Evolutionary conservation across 2,888 invertebrate genomes (phyloP), one percentile per base, ranked within the genome.

Genomic region (Stenichneumon culpator): DNA sequence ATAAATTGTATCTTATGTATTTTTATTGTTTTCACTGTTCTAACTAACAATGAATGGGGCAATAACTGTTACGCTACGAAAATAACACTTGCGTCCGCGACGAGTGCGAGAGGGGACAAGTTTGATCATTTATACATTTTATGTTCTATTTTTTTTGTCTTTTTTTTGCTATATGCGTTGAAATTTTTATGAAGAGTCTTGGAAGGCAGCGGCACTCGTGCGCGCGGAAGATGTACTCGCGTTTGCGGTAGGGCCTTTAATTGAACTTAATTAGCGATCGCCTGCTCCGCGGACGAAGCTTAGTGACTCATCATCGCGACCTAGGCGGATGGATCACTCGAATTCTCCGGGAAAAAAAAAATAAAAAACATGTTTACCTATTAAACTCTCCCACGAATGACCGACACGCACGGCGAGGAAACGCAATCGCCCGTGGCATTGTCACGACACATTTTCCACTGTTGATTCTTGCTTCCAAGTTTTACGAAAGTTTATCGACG

Each of bases 231-330:
- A 86, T 78, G 82, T 32, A 80, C 83, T 87, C 80, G 81, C 77
- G 86, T 89, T 90, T 84, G 88, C 88, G 88, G 82, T 84, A n/a
- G 77, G 68, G 87, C 87, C 88, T 89, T 90, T 91, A 92, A 92
- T 92, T 92, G 91, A 89, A 70, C 88, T 89, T 92, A 92, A 92
- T 92, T 92, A 92, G 87, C 83, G 89, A 90, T 90, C 77, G 87
- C 86, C 79, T 84, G 86, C 86, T 52, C 54, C 73, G 84, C 90
- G 89, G 87, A 90, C 87, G 87, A 36, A 36, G 36, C 84, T 68
- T 79, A 52, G 79, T 91, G 90, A 91, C 87, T 91, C 91, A 90
- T 83, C 68, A 57, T 50, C 36, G 63, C 72, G 75, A 69, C 65
- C 79, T 82, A 77, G 69, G 68, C 72, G 79, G 47, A 70, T 79